Percentiles rank a stretch among this genome's conserved stretches.
phyloP scores from a whole-genome alignment of 2,797 vertebrate species.

The Amblyraja radiata region DNA sequence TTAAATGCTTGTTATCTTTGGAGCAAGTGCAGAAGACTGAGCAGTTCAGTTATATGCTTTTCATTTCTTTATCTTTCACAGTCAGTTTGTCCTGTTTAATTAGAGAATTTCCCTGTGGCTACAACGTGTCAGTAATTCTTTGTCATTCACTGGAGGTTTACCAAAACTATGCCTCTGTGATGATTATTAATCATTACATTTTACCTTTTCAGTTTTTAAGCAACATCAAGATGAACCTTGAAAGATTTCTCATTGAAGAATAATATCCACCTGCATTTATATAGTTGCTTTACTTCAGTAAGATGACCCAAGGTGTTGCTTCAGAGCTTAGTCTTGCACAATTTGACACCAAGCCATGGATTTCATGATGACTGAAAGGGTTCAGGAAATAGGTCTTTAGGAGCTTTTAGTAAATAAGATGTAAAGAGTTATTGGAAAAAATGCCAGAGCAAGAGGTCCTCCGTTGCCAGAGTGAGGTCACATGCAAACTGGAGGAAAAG shows the following conservation, averaged over 20 bases:
- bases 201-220: neutral
- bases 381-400: neutral
- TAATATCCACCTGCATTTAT: neutral
- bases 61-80: constrained; percentile 21
- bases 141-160: constrained; percentile 27
- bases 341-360: neutral
- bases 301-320: neutral
- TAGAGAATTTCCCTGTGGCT: constrained; percentile 26
- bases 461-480: no score
- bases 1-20: constrained; percentile 18
- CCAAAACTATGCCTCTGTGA: neutral
- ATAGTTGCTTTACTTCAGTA: neutral
- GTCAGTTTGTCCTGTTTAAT: constrained; percentile 31
- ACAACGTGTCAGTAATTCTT: constrained; percentile 1
- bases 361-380: neutral
- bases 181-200: neutral
- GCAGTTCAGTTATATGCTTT: neutral
- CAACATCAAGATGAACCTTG: neutral
- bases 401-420: neutral
- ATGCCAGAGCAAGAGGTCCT: neutral
- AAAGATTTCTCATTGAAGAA: neutral
- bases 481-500: no score
- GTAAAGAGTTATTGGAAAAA: neutral
- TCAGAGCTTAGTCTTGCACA: neutral
- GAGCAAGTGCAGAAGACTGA: neutral